Base-by-base conservation (phyloP, 2,888 invertebrate species). In the Drosophila mimetica region DNA sequence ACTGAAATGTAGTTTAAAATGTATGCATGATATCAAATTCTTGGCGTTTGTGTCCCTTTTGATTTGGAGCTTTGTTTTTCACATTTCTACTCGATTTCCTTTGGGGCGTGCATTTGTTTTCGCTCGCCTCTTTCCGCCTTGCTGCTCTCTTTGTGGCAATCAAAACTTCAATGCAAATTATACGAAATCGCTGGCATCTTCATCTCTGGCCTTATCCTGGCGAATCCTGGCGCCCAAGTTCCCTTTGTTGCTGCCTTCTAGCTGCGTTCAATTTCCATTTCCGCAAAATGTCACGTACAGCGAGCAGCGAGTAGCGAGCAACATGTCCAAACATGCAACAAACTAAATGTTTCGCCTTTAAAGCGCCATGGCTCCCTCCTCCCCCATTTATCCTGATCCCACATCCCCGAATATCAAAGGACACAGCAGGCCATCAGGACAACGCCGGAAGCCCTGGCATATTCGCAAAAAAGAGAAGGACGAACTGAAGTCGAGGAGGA, bases 251-350 rank as follows among this genome's bases (percentile, higher is more conserved):
- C 2, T 18, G 47, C 47, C 30, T 47, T 47, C 47, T 20, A 20
- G 13, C 46, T 32, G 34, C 18, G 11, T 22, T 34, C 34, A 13
- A 34, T 11, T 58, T 61, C 63, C 78, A 76, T 71, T 78, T 77
- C 72, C 57, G 76, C 75, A 61, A 71, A 81, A 76, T 82, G 81
- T 83, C 84, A 82, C 84, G 84, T 80, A 74, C 79, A 65, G 64
- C 22, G 52, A 58, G 50, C n/a, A 34, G 34, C 34, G 30, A 30
- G 2, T 63, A 42, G 55, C 22, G 22, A 32, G 70, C 71, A 71
- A 64, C 71, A 74, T 83, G 81, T 70, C 79, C 77, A 76, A 81
- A 76, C 74, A 79, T 73, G 75, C 78, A 79, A 72, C 67, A 79
- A 81, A 77, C 79, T 76, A 79, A 81, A 83, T 81, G 80, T 74